phyloP scores from a whole-genome alignment of 1,140 invertebrate genomes.

The Oryzaephilus surinamensis region DNA sequence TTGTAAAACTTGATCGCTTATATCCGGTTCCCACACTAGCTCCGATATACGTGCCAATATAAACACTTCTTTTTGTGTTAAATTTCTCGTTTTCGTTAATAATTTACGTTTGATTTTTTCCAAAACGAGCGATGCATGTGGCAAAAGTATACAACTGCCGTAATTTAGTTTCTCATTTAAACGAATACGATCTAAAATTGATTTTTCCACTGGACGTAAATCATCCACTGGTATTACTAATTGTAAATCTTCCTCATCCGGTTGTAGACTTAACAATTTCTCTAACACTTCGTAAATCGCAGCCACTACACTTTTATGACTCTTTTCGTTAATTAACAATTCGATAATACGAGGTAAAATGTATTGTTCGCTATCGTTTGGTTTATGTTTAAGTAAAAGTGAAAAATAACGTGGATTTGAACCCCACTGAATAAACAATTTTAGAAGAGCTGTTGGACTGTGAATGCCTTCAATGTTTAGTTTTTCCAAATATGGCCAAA shows the following conservation, averaged over 20 bases:
- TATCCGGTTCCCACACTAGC: slow-evolving; percentile 51
- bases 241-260: slow-evolving; percentile 43
- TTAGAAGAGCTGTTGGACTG: slow-evolving; percentile 70
- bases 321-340: slow-evolving; percentile 57
- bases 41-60: slow-evolving; percentile 72
- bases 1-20: slow-evolving; percentile 55
- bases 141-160: slow-evolving; percentile 60
- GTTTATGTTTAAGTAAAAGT: slow-evolving; percentile 52
- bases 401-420: slow-evolving; percentile 63
- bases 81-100: slow-evolving; percentile 43
- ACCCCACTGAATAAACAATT: slow-evolving; percentile 67
- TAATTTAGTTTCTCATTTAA: slow-evolving; percentile 48
- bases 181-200: slow-evolving; percentile 23
- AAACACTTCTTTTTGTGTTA: slow-evolving; percentile 59
- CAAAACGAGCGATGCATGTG: slow-evolving; percentile 62
- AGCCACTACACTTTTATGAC: slow-evolving; percentile 51
- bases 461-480: slow-evolving; percentile 71
- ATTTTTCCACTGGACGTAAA: slow-evolving; percentile 21
- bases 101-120: slow-evolving; percentile 56
- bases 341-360: slow-evolving; percentile 56
- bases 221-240: slow-evolving; percentile 31
- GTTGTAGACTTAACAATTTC: slow-evolving; percentile 58
- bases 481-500: slow-evolving; percentile 73
- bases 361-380: slow-evolving; percentile 36
- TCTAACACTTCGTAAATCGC: slow-evolving; percentile 69